phyloP scores from a whole-genome alignment of 2,113 vertebrate genomes.

The Steatornis caripensis region DNA sequence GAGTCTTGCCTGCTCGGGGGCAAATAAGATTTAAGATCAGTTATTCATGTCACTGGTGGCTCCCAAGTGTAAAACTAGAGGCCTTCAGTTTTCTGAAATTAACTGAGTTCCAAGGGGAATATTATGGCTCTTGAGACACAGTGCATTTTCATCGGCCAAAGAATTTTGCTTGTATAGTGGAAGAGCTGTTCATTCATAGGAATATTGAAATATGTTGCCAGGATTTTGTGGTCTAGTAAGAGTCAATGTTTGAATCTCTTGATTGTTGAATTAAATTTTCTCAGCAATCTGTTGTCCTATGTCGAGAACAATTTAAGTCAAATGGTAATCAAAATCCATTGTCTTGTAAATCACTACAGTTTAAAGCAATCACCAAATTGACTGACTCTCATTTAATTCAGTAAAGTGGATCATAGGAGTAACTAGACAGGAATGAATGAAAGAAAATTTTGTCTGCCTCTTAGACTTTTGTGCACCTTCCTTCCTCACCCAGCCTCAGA shows the following conservation, averaged over 20 bases:
- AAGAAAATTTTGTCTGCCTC: background rate
- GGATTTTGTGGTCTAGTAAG: constrained; percentile 27
- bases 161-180: background rate
- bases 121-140: background rate
- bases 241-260: constrained; percentile 23
- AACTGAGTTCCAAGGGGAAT: constrained; percentile 40
- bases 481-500: background rate
- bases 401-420: background rate
- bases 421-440: background rate
- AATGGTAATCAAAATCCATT: constrained; percentile 26
- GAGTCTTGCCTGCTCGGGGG: background rate
- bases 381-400: background rate
- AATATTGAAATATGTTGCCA: constrained; percentile 5
- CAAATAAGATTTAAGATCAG: constrained; percentile 19
- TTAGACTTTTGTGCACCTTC: background rate
- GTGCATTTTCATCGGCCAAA: background rate
- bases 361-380: background rate
- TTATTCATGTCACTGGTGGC: background rate
- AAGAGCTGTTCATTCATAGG: background rate
- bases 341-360: background rate
- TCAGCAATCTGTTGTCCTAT: background rate
- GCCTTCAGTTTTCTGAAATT: constrained; percentile 36
- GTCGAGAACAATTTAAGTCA: background rate
- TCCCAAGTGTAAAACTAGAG: constrained; percentile 15
- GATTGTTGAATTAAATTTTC: constrained; percentile 47